These are phyloP conservation scores for Dysidea cf. avara DNA, from an alignment of 37 sponge, comb jelly and placozoan species.

Conservation along the genomic window DNA sequence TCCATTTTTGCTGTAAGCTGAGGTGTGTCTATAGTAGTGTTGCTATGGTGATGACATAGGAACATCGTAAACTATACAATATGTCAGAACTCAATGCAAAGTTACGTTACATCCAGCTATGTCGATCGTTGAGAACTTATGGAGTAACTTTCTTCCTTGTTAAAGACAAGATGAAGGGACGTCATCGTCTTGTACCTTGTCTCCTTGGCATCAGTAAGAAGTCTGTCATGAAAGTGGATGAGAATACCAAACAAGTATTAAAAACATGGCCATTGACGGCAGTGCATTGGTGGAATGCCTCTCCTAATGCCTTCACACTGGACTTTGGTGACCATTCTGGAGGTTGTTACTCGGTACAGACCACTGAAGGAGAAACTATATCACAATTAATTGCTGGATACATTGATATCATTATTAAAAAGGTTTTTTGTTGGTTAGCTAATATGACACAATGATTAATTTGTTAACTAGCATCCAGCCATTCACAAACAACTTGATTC, in stretches of 20 bases:
- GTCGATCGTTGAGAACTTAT: conserved; percentile 62
- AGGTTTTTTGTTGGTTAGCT: not conserved
- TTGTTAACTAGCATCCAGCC: conserved; percentile 45
- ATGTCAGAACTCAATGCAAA: conserved; percentile 64
- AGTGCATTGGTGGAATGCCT: conserved; percentile 48
- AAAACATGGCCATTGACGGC: conserved; percentile 67
- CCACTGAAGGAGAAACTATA: conserved; percentile 65
- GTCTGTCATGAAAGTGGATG: conserved; percentile 61
- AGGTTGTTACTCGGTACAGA: conserved; percentile 27
- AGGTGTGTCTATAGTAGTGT: not conserved
- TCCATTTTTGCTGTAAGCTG: conserved; percentile 11
- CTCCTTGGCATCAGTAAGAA: conserved; percentile 54
- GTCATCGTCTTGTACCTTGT: conserved; percentile 52
- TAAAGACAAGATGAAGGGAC: conserved; percentile 74
- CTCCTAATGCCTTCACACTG: conserved; percentile 22
- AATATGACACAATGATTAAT: not conserved
- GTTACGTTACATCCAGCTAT: conserved; percentile 53
- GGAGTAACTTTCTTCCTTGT: conserved; percentile 73
- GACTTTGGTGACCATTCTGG: conserved; percentile 47
- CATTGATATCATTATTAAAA: conserved; percentile 63
- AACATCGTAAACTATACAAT: conserved; percentile 51
- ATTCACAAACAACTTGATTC: conserved; percentile 51
- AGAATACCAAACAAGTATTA: conserved; percentile 57
- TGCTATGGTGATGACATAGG: conserved; percentile 3
- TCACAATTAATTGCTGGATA: conserved; percentile 59